Conservation (phyloP, 2,113 vertebrate species). For the Opisthocomus hoazin region DNA sequence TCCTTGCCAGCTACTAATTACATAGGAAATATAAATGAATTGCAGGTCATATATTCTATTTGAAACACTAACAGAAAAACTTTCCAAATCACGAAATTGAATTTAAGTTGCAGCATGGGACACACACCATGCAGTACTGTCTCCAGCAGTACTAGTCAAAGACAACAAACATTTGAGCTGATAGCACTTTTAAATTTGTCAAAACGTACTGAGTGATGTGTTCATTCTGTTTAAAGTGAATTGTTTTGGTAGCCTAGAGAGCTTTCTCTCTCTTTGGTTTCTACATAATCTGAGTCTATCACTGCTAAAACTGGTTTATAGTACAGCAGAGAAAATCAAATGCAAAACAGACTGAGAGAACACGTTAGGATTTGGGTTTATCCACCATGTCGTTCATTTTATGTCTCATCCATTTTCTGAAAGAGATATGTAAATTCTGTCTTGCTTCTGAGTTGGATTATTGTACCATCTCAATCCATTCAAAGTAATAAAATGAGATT, state of each 20-base stretch:
- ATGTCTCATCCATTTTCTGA: conserved; percentile 49
- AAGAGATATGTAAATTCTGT: conserved; percentile 34
- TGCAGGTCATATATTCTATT: conserved; percentile 52
- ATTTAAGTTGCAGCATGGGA: not conserved
- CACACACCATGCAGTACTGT: not conserved
- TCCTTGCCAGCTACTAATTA: conserved; percentile 73
- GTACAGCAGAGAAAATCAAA: conserved; percentile 18
- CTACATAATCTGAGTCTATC: not conserved
- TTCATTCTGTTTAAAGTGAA: not conserved
- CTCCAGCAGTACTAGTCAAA: not conserved
- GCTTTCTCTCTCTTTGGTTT: not conserved
- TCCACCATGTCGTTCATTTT: conserved; percentile 35
- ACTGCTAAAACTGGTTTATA: conserved; percentile 19
- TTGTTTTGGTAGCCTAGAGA: conserved; percentile 31
- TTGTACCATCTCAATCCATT: conserved; percentile 51
- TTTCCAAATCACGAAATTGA: conserved; percentile 5
- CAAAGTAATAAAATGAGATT: conserved; percentile 57
- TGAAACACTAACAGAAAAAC: conserved; percentile 31
- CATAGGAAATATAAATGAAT: conserved; percentile 68
- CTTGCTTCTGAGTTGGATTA: conserved; percentile 28
- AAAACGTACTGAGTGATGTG: not conserved
- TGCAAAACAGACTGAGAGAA: conserved; percentile 19
- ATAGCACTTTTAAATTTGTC: conserved; percentile 20
- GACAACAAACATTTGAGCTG: not conserved
- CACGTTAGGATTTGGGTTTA: not conserved